Percentiles rank a stretch among this genome's conserved stretches.
phyloP scores from a whole-genome alignment of 2,797 vertebrate species.

The Sciurus vulgaris region DNA sequence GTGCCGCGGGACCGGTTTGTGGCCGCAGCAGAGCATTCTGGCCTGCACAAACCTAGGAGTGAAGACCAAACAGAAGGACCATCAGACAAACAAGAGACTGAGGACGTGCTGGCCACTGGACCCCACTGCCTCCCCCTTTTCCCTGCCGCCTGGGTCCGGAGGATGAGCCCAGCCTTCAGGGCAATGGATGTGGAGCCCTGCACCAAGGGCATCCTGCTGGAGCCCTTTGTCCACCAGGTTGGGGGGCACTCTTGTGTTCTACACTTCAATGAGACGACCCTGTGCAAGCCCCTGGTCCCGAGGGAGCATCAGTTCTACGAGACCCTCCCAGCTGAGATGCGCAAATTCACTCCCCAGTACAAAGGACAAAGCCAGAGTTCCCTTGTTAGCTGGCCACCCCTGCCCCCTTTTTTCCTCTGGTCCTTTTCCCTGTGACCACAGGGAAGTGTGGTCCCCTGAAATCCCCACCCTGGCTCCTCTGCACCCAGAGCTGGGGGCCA shows the following conservation, averaged over 20 bases:
- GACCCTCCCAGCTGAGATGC: slow-evolving; percentile 97
- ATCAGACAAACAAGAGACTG: slow-evolving; percentile 39
- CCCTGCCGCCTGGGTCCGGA: slow-evolving; percentile 91
- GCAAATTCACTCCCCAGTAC: slow-evolving; percentile 98
- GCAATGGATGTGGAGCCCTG: slow-evolving; percentile 97
- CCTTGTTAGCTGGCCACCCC: slow-evolving; percentile 84
- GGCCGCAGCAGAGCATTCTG: slow-evolving; percentile 83
- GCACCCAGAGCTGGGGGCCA: slow-evolving; percentile 83
- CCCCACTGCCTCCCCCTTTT: slow-evolving; percentile 77
- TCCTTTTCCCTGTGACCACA: slow-evolving; percentile 85
- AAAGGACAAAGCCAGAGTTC: slow-evolving; percentile 90
- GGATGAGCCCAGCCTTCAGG: slow-evolving; percentile 99
- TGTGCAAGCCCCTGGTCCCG: slow-evolving; percentile 99
- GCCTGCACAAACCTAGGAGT: slow-evolving; percentile 46
- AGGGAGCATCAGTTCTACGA: slow-evolving; percentile 99
- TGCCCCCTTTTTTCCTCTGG: slow-evolving; percentile 81
- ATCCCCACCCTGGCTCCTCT: slow-evolving; percentile 82
- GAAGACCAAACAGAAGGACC: not conserved
- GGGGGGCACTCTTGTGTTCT: slow-evolving; percentile 99
- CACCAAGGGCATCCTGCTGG: slow-evolving; percentile 97
- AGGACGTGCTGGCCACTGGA: slow-evolving; percentile 78
- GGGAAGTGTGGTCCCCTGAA: slow-evolving; percentile 86
- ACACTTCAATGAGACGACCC: slow-evolving; percentile 98
- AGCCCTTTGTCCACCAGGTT: slow-evolving; percentile 99
- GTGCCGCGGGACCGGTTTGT: too few species aligned